Conservation (phyloP, 2,797 vertebrate species). For the Discoglossus pictus region DNA sequence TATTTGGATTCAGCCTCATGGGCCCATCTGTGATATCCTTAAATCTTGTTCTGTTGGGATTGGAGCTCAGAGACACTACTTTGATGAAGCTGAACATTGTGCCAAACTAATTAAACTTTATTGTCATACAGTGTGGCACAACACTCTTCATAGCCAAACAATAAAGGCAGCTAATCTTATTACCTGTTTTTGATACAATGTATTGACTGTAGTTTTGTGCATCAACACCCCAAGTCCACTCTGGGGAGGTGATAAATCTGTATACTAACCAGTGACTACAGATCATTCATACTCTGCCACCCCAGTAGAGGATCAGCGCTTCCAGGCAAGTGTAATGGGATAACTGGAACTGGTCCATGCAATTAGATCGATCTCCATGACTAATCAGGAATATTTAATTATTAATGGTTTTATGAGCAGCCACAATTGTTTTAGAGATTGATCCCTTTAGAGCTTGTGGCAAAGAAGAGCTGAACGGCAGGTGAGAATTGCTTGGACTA, state of each 20-base stretch:
- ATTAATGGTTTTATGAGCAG: neutral
- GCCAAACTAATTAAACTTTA: constrained; percentile 15
- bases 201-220: too few relatives aligned
- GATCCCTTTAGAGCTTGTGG: neutral
- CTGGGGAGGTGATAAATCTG: too few relatives aligned
- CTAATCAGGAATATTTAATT: neutral
- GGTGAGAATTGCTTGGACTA: too few relatives aligned
- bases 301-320: too few relatives aligned
- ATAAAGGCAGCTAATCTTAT: neutral
- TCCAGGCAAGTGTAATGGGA: neutral
- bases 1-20: too few relatives aligned
- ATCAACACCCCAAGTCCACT: too few relatives aligned
- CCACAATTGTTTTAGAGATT: neutral
- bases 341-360: neutral
- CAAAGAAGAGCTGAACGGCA: too few relatives aligned
- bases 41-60: too few relatives aligned
- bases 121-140: neutral
- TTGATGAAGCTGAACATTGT: neutral
- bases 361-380: constrained; percentile 1
- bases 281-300: too few relatives aligned
- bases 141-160: neutral
- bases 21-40: too few relatives aligned
- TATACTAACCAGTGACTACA: too few relatives aligned
- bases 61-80: too few relatives aligned
- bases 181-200: neutral